Evolutionary conservation across 2,888 invertebrate species (phyloP), one percentile per base, ranked within the genome.

Genomic region (Hypercompe scribonia): DNA sequence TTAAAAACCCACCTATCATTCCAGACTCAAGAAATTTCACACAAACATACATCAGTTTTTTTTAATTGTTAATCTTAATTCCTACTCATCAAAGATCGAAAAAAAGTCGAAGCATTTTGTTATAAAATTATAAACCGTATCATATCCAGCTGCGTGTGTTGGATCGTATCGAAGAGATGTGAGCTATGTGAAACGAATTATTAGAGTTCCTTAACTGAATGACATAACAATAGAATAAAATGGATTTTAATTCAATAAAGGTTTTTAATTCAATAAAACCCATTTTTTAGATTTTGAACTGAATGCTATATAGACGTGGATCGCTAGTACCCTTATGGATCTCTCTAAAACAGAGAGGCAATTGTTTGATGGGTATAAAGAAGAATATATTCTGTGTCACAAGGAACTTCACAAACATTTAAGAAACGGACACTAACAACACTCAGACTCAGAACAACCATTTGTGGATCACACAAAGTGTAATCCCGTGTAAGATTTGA

Each of bases 61-160:
- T 81, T 84, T 81, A 77, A 74, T 75, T 70, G 77, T 82, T 86
- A 85, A 88, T 88, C 88, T 84, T 87, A 90, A 91, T 91, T 89
- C 88, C 81, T 85, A 88, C 85, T 88, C 90, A 91, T 90, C 87
- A 87, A 84, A 83, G 81, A 84, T 89, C 31, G 87, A 83, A 85
- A 88, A 91, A 92, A 91, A 90, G 72, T 87, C 85, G 83, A 90
- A 76, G 88, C 63, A 88, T 91, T 90, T 89, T 78, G 82, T 88
- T 80, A 84, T 84, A 88, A 90, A 91, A 90, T 89, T 88, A 87
- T 85, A 86, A 90, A 87, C 87, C 86, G 88, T 87, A 90, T 86
- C 88, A 77, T 91, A 87, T 84, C 92, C 90, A 90, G 90, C 93
- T 91, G 93, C 78, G 93, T 86, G 93, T 77, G 92, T 86, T 89